Percentiles rank a stretch among this genome's conserved stretches.
phyloP scores from a whole-genome alignment of 2,888 invertebrate genomes.

The Phrixothrix hirtus region DNA sequence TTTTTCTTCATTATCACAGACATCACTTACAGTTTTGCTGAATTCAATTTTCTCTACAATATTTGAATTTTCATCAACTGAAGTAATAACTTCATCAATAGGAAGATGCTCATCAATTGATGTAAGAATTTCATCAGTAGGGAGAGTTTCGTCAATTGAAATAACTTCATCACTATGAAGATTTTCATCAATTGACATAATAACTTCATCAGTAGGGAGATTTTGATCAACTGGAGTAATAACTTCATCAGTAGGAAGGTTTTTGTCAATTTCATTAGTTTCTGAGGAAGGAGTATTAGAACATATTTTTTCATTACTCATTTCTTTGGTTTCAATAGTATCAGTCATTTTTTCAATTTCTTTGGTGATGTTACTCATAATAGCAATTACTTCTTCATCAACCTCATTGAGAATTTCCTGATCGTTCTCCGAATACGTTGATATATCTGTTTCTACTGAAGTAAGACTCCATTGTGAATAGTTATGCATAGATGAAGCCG shows the following conservation, averaged over 20 bases:
- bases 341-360: conserved; percentile 38
- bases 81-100: background rate
- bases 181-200: no score
- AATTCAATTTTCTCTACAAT: no score
- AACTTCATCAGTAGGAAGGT: conserved; percentile 3
- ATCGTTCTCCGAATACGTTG: conserved; percentile 31
- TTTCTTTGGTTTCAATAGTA: conserved; percentile 17
- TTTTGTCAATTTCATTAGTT: conserved; percentile 6
- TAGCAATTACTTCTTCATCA: conserved; percentile 26
- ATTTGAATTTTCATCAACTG: background rate
- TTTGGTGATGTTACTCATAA: conserved; percentile 35
- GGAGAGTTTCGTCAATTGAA: conserved; percentile 1
- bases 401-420: conserved; percentile 18
- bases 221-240: background rate
- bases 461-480: conserved; percentile 39
- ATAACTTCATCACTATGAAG: background rate
- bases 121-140: no score
- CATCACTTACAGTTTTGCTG: no score
- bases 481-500: conserved; percentile 17
- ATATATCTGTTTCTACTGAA: conserved; percentile 37
- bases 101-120: conserved; percentile 6
- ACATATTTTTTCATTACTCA: background rate
- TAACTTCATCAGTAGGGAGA: background rate
- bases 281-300: no score
- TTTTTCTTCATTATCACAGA: no score